Evolutionary conservation across 2,113 vertebrate genomes (phyloP).

Genomic region (Ptychochromis oligacanthus): DNA sequence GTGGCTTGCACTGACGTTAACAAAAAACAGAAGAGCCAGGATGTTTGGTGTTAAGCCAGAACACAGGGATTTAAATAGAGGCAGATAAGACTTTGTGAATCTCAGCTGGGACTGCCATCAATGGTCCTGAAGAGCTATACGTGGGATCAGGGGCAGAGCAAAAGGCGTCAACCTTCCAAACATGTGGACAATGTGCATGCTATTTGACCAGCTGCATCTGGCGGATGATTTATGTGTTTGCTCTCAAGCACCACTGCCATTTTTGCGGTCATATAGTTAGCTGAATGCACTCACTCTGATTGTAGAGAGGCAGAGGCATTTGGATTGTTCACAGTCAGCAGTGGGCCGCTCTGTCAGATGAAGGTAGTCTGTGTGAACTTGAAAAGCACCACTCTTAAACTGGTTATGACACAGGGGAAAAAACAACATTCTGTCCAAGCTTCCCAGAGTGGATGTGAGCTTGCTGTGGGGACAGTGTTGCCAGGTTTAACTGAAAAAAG

Average conservation of each 20-base stretch:
- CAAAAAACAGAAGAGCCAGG: slow-evolving; percentile 7
- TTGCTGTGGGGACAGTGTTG: not conserved
- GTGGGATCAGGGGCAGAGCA: slow-evolving; percentile 13
- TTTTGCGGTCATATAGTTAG: not conserved
- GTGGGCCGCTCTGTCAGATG: not conserved
- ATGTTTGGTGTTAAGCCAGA: slow-evolving; percentile 8
- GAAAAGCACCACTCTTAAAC: slow-evolving; percentile 1
- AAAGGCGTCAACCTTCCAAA: slow-evolving; percentile 13
- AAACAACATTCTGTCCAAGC: not conserved
- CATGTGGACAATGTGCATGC: not conserved
- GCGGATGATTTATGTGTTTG: not conserved
- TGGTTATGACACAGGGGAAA: not conserved
- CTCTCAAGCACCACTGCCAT: not conserved
- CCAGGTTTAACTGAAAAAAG: not conserved
- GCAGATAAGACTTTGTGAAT: slow-evolving; percentile 36
- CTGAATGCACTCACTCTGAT: not conserved
- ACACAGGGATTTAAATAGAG: slow-evolving; percentile 48
- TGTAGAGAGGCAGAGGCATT: not conserved
- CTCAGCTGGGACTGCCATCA: slow-evolving; percentile 17
- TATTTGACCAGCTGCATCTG: not conserved
- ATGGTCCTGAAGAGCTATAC: slow-evolving; percentile 12
- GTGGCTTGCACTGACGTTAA: slow-evolving; percentile 38
- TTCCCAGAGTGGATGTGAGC: not conserved
- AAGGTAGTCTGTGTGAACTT: not conserved
- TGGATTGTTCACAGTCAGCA: not conserved